These are phyloP conservation scores for Callipepla californica DNA, from an alignment of 2,113 vertebrate species.

Conservation along the genomic window DNA sequence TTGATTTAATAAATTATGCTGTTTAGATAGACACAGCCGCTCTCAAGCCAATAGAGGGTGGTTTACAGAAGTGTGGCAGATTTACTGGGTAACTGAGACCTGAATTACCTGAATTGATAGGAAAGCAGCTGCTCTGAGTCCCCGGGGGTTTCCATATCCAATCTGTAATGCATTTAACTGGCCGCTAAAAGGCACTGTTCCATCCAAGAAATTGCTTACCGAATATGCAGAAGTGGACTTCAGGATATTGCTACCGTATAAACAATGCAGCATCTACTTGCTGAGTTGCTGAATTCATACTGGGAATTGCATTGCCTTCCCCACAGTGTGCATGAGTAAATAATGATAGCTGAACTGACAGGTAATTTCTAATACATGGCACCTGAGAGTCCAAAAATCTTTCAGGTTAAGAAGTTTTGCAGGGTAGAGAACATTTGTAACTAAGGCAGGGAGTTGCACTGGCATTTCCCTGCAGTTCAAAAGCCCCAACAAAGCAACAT, in stretches of 20 bases:
- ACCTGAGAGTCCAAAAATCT: neutral
- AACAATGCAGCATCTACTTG: neutral
- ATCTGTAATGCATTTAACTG: neutral
- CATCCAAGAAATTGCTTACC: neutral
- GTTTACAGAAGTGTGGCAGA: neutral
- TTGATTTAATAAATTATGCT: conserved; percentile 35
- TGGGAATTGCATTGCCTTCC: neutral
- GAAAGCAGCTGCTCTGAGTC: neutral
- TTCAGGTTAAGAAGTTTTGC: neutral
- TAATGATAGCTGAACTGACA: neutral
- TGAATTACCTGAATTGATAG: conserved; percentile 2
- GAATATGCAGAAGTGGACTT: neutral
- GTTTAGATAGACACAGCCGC: neutral
- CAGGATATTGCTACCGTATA: neutral
- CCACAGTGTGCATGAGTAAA: neutral
- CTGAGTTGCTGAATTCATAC: neutral
- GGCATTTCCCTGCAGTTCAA: neutral
- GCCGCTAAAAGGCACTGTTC: conserved; percentile 3
- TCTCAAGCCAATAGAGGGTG: neutral
- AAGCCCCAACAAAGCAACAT: neutral
- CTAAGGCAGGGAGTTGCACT: neutral
- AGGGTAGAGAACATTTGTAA: neutral
- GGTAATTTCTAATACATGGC: neutral
- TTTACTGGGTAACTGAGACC: conserved; percentile 2
- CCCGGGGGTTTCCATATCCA: neutral